These are phyloP conservation scores for Drosophila borealis DNA, from an alignment of 2,888 invertebrate genomes.

Conservation along the genomic window DNA sequence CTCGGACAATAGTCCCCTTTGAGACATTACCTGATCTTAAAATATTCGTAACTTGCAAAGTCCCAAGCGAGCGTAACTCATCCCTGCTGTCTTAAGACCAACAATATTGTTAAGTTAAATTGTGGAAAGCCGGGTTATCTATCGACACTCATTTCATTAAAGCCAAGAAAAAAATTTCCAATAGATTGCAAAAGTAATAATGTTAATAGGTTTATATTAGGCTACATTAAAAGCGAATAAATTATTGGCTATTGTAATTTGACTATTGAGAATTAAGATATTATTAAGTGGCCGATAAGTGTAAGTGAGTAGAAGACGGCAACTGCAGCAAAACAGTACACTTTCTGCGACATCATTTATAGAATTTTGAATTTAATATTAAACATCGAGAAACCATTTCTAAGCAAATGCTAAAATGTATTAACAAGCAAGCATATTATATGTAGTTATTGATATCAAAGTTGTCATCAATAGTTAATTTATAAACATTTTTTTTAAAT, in stretches of 20 bases:
- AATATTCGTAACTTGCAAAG: slow-evolving; percentile 44
- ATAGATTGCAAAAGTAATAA: slow-evolving; percentile 51
- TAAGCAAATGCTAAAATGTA: slow-evolving; percentile 58
- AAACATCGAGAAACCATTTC: slow-evolving; percentile 63
- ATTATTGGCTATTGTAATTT: slow-evolving; percentile 80
- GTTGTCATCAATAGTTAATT: slow-evolving; percentile 58
- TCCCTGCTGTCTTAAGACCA: slow-evolving; percentile 64
- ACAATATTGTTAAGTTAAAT: slow-evolving; percentile 68
- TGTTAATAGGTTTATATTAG: slow-evolving; percentile 62
- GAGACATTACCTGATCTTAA: slow-evolving; percentile 79
- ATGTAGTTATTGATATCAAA: slow-evolving; percentile 65
- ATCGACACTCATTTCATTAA: slow-evolving; percentile 55
- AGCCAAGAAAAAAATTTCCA: slow-evolving; percentile 60
- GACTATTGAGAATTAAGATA: slow-evolving; percentile 76
- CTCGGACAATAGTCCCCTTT: slow-evolving; percentile 85
- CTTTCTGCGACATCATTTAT: slow-evolving; percentile 53
- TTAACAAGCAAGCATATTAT: slow-evolving; percentile 50
- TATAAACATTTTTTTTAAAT: slow-evolving; percentile 42
- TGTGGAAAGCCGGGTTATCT: slow-evolving; percentile 48
- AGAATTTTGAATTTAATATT: slow-evolving; percentile 60
- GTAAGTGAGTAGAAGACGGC: slow-evolving; percentile 50
- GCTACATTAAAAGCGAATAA: slow-evolving; percentile 63
- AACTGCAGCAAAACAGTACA: slow-evolving; percentile 22
- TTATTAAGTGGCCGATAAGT: slow-evolving; percentile 70
- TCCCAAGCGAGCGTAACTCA: slow-evolving; percentile 65